Evolutionary conservation across 2,113 vertebrate genomes (phyloP).

Genomic region (Panthera tigris): DNA sequence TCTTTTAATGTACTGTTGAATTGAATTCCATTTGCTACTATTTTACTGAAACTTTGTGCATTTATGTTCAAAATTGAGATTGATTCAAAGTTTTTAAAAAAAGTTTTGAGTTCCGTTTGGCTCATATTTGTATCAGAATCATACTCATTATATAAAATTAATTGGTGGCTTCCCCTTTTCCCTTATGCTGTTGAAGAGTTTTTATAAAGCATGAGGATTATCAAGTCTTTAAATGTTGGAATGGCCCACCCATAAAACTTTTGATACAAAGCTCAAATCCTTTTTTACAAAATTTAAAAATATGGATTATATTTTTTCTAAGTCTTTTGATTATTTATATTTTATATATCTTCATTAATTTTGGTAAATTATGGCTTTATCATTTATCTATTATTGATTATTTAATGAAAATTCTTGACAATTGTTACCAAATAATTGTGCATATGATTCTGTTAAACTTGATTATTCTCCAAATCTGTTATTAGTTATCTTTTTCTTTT

Average conservation of each 20-base stretch:
- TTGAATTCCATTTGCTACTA: not conserved
- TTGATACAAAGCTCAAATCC: not conserved
- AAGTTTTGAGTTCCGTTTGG: not conserved
- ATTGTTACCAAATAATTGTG: not conserved
- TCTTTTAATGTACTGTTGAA: not conserved
- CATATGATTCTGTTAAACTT: not conserved
- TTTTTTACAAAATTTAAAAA: not conserved
- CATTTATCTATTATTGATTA: not conserved
- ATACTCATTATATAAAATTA: conserved; percentile 11
- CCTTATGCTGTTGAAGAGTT: not conserved
- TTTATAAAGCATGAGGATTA: not conserved
- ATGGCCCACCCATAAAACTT: not conserved
- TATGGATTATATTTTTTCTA: not conserved
- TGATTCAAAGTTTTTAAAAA: not conserved
- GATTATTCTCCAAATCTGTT: not conserved
- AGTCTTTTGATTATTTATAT: not conserved
- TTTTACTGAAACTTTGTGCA: not conserved
- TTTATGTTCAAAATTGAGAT: not conserved
- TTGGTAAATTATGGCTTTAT: not conserved
- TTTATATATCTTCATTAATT: not conserved
- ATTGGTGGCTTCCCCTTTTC: not conserved
- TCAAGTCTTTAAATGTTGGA: not conserved
- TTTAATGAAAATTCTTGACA: not conserved
- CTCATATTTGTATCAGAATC: not conserved
- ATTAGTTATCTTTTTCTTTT: not conserved